Base-by-base conservation (phyloP, 2,113 vertebrate species). In the Pyxicephalus adspersus region DNA sequence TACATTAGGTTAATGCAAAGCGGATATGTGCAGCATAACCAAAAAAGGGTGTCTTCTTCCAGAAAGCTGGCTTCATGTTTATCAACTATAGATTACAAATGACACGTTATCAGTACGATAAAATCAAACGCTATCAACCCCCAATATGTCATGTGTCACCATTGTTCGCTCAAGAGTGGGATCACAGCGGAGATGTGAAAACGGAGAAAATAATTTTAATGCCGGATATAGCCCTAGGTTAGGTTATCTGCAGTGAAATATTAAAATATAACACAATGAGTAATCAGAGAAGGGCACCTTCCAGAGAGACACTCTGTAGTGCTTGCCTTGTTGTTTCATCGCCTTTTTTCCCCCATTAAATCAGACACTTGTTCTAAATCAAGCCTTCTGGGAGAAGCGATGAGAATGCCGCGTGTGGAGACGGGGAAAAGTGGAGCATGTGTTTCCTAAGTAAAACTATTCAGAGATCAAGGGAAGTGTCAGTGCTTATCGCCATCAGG, bases 291-390 rank as follows among this genome's bases (percentile, higher is more conserved):
- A 88, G 88, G 90, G 86, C 88, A 85, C 89, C 87, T 84, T 85
- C 84, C 74, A 88, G 84, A 83, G 77, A 81, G 79, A 85, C 87
- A 83, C 88, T 86, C 86, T 78, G 68, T 87, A 89, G 61, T 25
- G 63, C 18, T 77, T 77, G 81, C 88, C 88, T 92, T 91, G 92
- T 91, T 90, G 91, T 92, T 92, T 92, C 90, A 92, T 94, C 91
- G 85, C 89, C 84, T 91, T 90, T 91, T 89, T 89, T 85, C 88
- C 38, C 90, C 94, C 93, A 92, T 95, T 94, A 95, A 95, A 92
- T 92, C 88, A 95, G 93, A 94, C 91, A 91, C 92, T 93, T 92
- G 87, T 92, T 94, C 92, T 90, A 91, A 93, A 93, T 85, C 86
- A 89, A 91, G 90, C 87, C 94, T 93, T 93, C 79, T 58, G 89